Conservation (phyloP, 2,113 vertebrate genomes). For the Numenius arquata region DNA sequence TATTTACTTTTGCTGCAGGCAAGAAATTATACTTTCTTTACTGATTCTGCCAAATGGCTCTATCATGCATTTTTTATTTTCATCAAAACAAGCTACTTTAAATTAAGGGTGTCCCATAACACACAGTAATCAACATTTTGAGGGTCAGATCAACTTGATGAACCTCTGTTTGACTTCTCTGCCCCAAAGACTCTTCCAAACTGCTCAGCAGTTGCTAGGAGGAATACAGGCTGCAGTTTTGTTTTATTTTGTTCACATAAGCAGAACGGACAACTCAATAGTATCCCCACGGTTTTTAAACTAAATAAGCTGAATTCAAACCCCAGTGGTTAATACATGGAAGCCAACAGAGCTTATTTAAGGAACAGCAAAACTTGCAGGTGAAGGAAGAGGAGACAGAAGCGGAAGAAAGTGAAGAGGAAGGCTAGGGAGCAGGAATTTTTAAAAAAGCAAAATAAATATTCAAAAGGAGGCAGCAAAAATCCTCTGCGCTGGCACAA, state of each 20-base stretch:
- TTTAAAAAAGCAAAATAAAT: neutral
- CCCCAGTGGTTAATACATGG: neutral
- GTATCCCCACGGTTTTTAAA: neutral
- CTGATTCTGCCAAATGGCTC: constrained; percentile 56
- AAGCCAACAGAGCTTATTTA: neutral
- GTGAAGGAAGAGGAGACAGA: neutral
- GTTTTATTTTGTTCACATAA: neutral
- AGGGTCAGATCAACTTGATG: neutral
- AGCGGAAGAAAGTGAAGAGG: neutral
- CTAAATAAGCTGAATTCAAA: neutral
- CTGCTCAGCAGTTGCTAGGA: neutral
- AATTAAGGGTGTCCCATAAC: constrained; percentile 34
- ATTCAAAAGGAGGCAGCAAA: neutral
- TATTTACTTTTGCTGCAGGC: constrained; percentile 55
- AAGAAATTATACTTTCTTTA: constrained; percentile 56
- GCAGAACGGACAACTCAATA: neutral
- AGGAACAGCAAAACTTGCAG: neutral
- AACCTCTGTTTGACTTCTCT: neutral
- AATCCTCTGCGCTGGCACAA: neutral
- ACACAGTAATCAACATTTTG: neutral
- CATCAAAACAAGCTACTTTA: constrained; percentile 44
- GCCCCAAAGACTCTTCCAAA: neutral
- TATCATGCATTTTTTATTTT: neutral
- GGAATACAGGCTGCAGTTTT: neutral
- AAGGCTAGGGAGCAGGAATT: neutral